phyloP scores from a whole-genome alignment of 2,888 invertebrate genomes.

The Eristalis tenax region DNA sequence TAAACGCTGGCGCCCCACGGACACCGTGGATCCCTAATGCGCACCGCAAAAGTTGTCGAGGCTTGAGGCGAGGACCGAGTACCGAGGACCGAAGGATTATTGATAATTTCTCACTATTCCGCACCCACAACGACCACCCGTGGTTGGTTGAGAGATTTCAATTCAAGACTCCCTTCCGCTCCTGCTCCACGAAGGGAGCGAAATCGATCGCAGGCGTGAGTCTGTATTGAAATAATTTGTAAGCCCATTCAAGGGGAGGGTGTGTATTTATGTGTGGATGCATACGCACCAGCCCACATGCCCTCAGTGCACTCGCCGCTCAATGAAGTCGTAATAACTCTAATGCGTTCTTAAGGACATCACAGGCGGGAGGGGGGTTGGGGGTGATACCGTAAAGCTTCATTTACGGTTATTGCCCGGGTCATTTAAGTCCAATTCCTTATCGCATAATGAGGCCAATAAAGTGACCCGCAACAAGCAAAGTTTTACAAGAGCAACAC shows the following conservation, averaged over 20 bases:
- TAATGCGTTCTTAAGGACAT: slow-evolving; percentile 63
- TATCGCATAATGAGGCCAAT: slow-evolving; percentile 71
- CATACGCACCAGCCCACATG: slow-evolving; percentile 2
- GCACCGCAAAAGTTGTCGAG: not conserved
- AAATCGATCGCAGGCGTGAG: slow-evolving; percentile 36
- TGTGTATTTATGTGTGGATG: slow-evolving; percentile 29
- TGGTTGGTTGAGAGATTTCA: slow-evolving; percentile 39
- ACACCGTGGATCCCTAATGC: slow-evolving; percentile 28
- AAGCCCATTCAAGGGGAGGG: not conserved
- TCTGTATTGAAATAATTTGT: slow-evolving; percentile 45
- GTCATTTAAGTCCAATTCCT: slow-evolving; percentile 71
- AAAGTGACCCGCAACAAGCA: slow-evolving; percentile 71
- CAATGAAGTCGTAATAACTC: slow-evolving; percentile 52
- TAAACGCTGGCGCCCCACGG: slow-evolving; percentile 43
- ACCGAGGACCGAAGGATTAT: slow-evolving; percentile 36
- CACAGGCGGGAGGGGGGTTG: not conserved
- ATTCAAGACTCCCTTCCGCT: slow-evolving; percentile 5
- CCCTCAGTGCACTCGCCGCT: not conserved
- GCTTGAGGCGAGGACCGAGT: slow-evolving; percentile 24
- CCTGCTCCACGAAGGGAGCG: not conserved
- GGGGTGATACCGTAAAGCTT: slow-evolving; percentile 52
- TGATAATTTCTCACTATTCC: slow-evolving; percentile 28
- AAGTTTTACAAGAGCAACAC: slow-evolving; percentile 48
- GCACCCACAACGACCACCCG: slow-evolving; percentile 10
- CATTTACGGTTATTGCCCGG: slow-evolving; percentile 69